phyloP scores from a whole-genome alignment of 2,888 invertebrate species.

The Micoletzkya japonica region DNA sequence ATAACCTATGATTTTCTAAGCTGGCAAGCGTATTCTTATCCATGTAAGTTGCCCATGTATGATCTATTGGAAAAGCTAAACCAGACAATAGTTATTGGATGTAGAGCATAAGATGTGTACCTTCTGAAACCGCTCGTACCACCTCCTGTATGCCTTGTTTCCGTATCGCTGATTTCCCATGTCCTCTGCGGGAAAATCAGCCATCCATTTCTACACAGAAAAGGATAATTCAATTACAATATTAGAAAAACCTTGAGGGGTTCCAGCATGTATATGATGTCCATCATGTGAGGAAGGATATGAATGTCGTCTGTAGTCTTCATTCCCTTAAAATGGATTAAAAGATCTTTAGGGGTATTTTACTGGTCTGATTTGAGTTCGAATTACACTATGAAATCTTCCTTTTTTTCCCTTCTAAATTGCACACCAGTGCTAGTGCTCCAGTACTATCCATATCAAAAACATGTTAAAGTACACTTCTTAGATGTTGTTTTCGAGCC shows the following conservation, averaged over 20 bases:
- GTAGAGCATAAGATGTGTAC: slow-evolving; percentile 61
- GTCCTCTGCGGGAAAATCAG: slow-evolving; percentile 54
- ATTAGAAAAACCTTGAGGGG: slow-evolving; percentile 36
- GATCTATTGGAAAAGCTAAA: too few species aligned
- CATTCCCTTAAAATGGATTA: slow-evolving; percentile 30
- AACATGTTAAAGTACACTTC: too few species aligned
- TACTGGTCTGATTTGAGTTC: background rate
- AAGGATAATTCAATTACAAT: background rate
- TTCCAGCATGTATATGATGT: slow-evolving; percentile 43
- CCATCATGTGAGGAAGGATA: slow-evolving; percentile 33
- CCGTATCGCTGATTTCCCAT: slow-evolving; percentile 81
- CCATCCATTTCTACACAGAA: slow-evolving; percentile 45
- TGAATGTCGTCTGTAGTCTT: slow-evolving; percentile 40
- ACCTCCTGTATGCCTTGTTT: slow-evolving; percentile 85
- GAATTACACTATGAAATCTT: too few species aligned
- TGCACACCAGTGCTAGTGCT: too few species aligned
- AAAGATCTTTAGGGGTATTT: background rate
- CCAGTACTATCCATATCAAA: too few species aligned
- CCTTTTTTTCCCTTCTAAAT: background rate
- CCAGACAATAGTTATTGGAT: background rate
- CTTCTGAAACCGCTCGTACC: slow-evolving; percentile 76
- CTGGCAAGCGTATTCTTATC: too few species aligned
- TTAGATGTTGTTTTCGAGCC: too few species aligned
- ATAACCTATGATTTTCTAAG: too few species aligned
- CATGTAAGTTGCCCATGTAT: too few species aligned